A percentile compares a stretch with the other conserved stretches of the same genome.
phyloP scores from a whole-genome alignment of 30 jellyfish, hydroid and myxozoan species.

The Aurelia sp. region DNA sequence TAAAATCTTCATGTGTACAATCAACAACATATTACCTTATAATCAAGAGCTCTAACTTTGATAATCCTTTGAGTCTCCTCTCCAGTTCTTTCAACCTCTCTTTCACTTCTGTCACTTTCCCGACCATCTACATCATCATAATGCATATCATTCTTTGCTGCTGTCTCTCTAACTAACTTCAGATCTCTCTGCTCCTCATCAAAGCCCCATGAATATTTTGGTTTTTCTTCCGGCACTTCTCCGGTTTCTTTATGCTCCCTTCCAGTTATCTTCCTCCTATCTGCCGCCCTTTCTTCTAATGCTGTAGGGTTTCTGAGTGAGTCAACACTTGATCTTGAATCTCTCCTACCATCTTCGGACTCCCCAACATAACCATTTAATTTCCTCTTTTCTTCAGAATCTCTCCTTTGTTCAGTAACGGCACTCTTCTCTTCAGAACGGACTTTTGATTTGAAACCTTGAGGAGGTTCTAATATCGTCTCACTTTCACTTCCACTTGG shows the following conservation, averaged over 20 bases:
- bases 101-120: no score
- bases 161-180: no score
- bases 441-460: conserved; percentile 20
- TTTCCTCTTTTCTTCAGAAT: no score
- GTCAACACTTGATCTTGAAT: conserved; percentile 8
- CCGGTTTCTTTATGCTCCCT: not conserved
- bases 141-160: no score
- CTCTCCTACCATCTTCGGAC: no score
- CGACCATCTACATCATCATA: no score
- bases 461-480: conserved; percentile 7
- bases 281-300: not conserved
- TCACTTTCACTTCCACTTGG: conserved; percentile 3
- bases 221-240: conserved; percentile 33
- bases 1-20: no score
- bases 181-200: not conserved
- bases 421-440: not conserved
- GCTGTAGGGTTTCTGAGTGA: conserved; percentile 11
- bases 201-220: conserved; percentile 32
- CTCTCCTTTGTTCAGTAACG: not conserved
- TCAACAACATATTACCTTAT: no score
- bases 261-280: not conserved
- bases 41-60: no score
- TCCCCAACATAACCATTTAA: no score
- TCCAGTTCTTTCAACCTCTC: no score
- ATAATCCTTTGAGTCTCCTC: no score